Percentiles rank a stretch among this genome's conserved stretches.
Evolutionary conservation across 1,140 invertebrate species (phyloP).

Genomic region (Delia radicum): DNA sequence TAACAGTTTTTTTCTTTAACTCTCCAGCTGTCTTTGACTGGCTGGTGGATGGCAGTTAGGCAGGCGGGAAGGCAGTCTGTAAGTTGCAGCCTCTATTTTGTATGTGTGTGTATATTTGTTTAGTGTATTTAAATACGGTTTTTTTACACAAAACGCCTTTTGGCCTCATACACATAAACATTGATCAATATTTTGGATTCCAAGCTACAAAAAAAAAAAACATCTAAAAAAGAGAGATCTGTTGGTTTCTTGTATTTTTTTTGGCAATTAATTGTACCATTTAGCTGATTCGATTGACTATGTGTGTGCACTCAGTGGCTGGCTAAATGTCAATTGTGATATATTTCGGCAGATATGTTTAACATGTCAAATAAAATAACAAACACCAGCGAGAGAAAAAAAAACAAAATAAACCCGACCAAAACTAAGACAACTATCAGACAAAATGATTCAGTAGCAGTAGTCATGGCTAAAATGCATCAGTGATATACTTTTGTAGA

Average conservation of each 20-base stretch:
- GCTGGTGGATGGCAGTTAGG: neutral
- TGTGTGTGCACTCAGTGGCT: neutral
- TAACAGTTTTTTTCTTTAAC: neutral
- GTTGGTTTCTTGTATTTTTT: neutral
- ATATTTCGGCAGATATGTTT: slow-evolving; percentile 24
- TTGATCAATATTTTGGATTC: neutral
- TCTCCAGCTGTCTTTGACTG: neutral
- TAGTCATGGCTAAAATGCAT: no score
- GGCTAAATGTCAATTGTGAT: slow-evolving; percentile 16
- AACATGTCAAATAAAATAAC: slow-evolving; percentile 19
- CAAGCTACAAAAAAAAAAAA: no score
- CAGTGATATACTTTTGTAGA: no score
- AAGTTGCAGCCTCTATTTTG: neutral
- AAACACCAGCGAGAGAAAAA: neutral
- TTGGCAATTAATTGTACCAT: neutral
- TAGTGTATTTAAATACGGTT: neutral
- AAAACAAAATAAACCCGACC: neutral
- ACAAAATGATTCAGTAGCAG: no score
- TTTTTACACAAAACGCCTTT: neutral
- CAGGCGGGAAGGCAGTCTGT: neutral
- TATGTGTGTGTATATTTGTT: neutral
- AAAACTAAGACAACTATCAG: neutral
- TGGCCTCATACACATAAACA: neutral
- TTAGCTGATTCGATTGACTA: neutral
- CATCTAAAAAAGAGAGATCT: neutral